Evolutionary conservation across 1,140 invertebrate genomes (phyloP).

Genomic region (Monochamus saltuarius): DNA sequence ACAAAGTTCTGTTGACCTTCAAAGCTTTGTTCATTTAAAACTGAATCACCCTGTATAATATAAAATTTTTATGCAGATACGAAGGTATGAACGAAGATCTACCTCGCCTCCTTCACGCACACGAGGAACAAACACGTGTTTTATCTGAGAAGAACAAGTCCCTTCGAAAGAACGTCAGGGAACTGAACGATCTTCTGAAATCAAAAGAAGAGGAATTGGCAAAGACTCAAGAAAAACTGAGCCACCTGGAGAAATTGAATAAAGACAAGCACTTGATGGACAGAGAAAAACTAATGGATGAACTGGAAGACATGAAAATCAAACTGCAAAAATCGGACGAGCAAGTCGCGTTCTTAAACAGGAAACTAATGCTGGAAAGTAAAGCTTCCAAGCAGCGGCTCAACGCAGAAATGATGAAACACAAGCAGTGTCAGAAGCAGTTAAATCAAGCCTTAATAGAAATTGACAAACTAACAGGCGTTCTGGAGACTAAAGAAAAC

Average conservation of each 20-base stretch:
- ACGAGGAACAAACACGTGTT: slow-evolving; percentile 73
- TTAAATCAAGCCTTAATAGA: slow-evolving; percentile 63
- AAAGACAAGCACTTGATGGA: slow-evolving; percentile 72
- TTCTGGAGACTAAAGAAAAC: slow-evolving; percentile 51
- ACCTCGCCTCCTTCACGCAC: slow-evolving; percentile 68
- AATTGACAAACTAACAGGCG: slow-evolving; percentile 58
- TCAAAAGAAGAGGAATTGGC: slow-evolving; percentile 66
- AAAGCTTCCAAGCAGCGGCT: slow-evolving; percentile 73
- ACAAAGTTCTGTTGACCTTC: too few species aligned
- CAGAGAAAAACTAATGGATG: slow-evolving; percentile 67
- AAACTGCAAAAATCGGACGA: slow-evolving; percentile 67
- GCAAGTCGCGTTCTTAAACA: slow-evolving; percentile 66
- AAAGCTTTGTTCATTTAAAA: too few species aligned
- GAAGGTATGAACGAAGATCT: slow-evolving; percentile 74
- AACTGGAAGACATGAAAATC: slow-evolving; percentile 63
- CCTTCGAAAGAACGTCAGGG: slow-evolving; percentile 63
- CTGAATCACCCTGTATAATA: too few species aligned
- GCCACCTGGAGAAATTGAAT: slow-evolving; percentile 57
- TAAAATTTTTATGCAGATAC: slow-evolving; percentile 55
- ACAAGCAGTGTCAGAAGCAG: slow-evolving; percentile 68
- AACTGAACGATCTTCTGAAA: slow-evolving; percentile 62
- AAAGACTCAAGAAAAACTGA: slow-evolving; percentile 65
- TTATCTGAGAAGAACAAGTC: slow-evolving; percentile 69
- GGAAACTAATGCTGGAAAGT: slow-evolving; percentile 66
- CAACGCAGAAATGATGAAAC: slow-evolving; percentile 65